Evolutionary conservation across 2,888 invertebrate genomes (phyloP).

Genomic region (Archaeoteleia sp.): DNA sequence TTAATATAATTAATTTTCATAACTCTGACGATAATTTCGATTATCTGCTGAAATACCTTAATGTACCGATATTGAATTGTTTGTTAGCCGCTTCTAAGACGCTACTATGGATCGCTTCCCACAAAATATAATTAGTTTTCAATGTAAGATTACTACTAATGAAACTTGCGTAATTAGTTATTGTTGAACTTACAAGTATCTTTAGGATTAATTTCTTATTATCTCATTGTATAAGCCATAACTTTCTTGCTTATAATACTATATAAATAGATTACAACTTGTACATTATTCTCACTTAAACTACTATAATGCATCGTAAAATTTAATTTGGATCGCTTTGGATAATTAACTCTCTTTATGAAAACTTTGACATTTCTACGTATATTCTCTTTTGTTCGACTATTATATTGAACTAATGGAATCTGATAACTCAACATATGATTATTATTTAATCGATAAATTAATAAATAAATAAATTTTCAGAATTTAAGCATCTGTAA

Average conservation of each 20-base stretch:
- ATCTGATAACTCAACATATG: too few species aligned
- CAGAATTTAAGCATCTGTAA: too few species aligned
- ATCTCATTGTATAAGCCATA: conserved; percentile 16
- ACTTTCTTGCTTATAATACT: conserved; percentile 24
- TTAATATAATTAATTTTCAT: too few species aligned
- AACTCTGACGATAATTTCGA: too few species aligned
- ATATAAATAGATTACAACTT: conserved; percentile 33
- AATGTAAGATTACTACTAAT: conserved; percentile 16
- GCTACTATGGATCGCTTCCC: conserved; percentile 1
- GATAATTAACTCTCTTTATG: conserved; percentile 4
- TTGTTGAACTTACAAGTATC: conserved; percentile 22
- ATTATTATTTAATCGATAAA: too few species aligned
- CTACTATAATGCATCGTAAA: conserved; percentile 16
- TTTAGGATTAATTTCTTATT: conserved; percentile 33
- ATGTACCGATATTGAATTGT: not conserved
- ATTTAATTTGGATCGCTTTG: conserved; percentile 28
- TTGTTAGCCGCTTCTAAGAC: not conserved
- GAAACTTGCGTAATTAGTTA: conserved; percentile 19
- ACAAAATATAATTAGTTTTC: conserved; percentile 17
- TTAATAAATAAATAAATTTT: too few species aligned
- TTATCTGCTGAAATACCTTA: not conserved
- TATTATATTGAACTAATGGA: too few species aligned
- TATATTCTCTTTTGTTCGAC: not conserved
- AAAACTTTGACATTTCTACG: not conserved
- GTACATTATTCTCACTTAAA: conserved; percentile 22